A percentile compares a stretch with the other conserved stretches of the same genome.
Conservation (phyloP, 1,140 invertebrate genomes). For the Popillia japonica region DNA sequence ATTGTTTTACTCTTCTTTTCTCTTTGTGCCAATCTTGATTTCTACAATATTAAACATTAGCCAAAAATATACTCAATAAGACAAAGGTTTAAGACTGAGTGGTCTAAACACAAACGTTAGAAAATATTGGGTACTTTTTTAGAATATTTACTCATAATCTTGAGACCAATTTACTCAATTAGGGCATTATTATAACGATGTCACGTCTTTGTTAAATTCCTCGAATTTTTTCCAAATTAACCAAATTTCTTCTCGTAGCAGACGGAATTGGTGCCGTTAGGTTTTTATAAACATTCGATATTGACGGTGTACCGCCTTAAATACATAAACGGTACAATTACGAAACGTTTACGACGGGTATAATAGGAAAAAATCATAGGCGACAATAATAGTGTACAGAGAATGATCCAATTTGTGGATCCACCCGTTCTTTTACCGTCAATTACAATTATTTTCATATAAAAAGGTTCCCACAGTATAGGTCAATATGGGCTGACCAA, state of each 20-base stretch:
- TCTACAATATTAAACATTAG: too few relatives aligned
- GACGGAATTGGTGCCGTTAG: background rate
- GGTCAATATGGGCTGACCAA: background rate
- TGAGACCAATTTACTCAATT: too few relatives aligned
- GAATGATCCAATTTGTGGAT: conserved; percentile 13
- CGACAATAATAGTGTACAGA: conserved; percentile 1
- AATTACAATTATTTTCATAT: conserved; percentile 6
- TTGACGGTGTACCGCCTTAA: background rate
- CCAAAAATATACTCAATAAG: too few relatives aligned
- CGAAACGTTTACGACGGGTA: background rate
- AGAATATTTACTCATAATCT: too few relatives aligned
- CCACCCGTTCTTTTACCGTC: background rate
- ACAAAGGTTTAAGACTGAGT: too few relatives aligned
- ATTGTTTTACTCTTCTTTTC: too few relatives aligned
- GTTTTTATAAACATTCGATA: background rate
- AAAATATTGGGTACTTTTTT: too few relatives aligned
- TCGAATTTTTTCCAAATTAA: background rate
- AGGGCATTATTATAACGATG: too few relatives aligned
- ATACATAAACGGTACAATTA: conserved; percentile 15
- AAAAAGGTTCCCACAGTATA: background rate
- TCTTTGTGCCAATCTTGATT: too few relatives aligned
- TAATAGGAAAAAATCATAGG: conserved; percentile 21
- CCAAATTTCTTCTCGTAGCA: background rate
- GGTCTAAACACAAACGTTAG: too few relatives aligned
- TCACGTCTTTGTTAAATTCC: background rate